A percentile compares a stretch with the other conserved stretches of the same genome.
phyloP scores from a whole-genome alignment of 2,113 vertebrate genomes.

The Hoplias malabaricus region DNA sequence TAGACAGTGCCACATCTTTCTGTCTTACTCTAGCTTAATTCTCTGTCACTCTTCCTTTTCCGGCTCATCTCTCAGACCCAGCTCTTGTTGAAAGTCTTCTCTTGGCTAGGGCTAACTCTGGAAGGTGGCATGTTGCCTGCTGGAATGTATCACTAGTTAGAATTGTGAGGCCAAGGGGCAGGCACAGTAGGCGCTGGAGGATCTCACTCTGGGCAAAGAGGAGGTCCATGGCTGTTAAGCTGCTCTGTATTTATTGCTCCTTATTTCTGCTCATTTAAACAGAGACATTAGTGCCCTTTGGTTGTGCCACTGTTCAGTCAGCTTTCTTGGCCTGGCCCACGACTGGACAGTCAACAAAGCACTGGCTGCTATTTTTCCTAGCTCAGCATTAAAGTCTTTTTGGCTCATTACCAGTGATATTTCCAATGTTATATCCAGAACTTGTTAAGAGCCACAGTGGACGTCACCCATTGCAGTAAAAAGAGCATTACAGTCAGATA shows the following conservation, averaged over 20 bases:
- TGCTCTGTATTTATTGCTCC: neutral
- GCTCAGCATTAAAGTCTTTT: too few relatives aligned
- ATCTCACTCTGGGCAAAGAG: neutral
- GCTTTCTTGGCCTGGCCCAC: neutral
- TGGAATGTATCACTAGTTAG: neutral
- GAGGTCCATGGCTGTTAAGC: neutral
- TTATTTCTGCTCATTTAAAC: neutral
- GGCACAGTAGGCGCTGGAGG: neutral
- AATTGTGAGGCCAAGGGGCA: neutral
- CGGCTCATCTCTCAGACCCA: neutral
- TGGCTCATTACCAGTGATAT: too few relatives aligned
- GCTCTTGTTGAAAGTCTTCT: neutral
- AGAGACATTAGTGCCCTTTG: neutral
- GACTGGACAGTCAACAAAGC: too few relatives aligned
- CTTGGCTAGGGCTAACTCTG: neutral
- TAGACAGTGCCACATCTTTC: slow-evolving; percentile 19
- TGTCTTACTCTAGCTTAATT: neutral
- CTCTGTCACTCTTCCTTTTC: neutral
- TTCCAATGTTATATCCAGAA: too few relatives aligned
- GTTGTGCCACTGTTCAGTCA: neutral
- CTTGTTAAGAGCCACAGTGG: too few relatives aligned
- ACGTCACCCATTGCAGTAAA: too few relatives aligned
- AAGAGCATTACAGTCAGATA: too few relatives aligned
- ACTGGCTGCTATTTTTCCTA: too few relatives aligned
- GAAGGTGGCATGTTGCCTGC: neutral